Evolutionary conservation across 2,797 vertebrate genomes (phyloP), one percentile per base, ranked within the genome.

Genomic region (Potorous gilbertii): DNA sequence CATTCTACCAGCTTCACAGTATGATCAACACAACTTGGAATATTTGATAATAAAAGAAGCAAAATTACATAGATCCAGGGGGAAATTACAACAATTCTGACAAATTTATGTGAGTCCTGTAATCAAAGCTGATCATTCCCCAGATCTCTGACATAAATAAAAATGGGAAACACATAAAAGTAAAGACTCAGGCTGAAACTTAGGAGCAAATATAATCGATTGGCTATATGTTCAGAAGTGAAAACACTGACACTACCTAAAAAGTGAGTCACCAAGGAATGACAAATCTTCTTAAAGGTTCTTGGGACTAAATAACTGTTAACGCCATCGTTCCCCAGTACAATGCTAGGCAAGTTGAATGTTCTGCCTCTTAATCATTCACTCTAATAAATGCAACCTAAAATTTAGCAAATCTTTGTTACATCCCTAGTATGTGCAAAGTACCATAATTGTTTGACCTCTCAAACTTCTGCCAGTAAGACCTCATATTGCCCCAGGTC

Each of bases 71-170:
- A 1, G 0, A 74, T 95, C 91, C 6, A 27, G 52, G 54, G 91
- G 95, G 95, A 96, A 12, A n/a, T 31, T 56, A 93, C 93, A 66
- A 57, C 95, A 96, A 97, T 54, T 95, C 93, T 13, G 3, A 97
- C 90, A 91, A 34, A 52, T 94, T n/a, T 55, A 28, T 54, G 57
- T 93, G 90, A 29, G 46, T 91, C 97, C 91, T 96, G 90, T 57
- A 97, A 59, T 87, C 94, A 56, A 87, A 96, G 66, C 9, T 93
- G 31, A 91, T 96, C 95, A 96, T 91, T 56, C 92, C 13, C 54
- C 81, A 89, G 54, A 94, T 93, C 54, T 94, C 93, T 94, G 90
- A 46, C 92, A 95, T 95, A 94, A 97, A 96, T 55, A 93, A 92
- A 87, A 95, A 91, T 89, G 55, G 50, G 40, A 96, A 96, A 93